Evolutionary conservation across 2,888 invertebrate species (phyloP).

Genomic region (Uloborus plumipes): DNA sequence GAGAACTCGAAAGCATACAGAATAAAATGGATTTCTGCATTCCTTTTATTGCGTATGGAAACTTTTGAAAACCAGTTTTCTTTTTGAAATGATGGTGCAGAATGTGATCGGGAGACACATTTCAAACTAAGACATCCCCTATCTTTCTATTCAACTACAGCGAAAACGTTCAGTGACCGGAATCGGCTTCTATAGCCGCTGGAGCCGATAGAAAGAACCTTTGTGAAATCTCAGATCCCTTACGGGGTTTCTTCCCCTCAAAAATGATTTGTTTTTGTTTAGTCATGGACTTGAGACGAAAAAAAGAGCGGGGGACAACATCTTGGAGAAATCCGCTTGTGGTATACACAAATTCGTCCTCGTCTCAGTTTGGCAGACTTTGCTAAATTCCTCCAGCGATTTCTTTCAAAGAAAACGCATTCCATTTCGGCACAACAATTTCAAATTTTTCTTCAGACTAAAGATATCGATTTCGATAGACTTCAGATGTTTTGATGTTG

Average conservation of each 20-base stretch:
- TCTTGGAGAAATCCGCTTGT: constrained; percentile 19
- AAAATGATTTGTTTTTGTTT: constrained; percentile 50
- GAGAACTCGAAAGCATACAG: too few species aligned
- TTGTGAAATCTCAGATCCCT: constrained; percentile 14
- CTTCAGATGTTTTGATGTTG: too few species aligned
- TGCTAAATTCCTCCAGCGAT: too few species aligned
- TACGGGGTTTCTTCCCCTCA: constrained; percentile 6
- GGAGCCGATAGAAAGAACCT: constrained; percentile 37
- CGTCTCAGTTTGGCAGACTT: neutral
- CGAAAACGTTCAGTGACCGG: constrained; percentile 44
- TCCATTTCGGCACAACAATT: too few species aligned
- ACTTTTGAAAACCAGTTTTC: constrained; percentile 21
- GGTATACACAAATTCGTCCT: constrained; percentile 9
- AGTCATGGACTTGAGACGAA: constrained; percentile 17
- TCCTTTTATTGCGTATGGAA: too few species aligned
- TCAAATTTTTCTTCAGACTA: too few species aligned
- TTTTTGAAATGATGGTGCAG: constrained; percentile 27
- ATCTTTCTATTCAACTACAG: constrained; percentile 45
- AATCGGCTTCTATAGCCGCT: constrained; percentile 48
- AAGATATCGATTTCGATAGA: too few species aligned
- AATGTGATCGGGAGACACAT: constrained; percentile 29
- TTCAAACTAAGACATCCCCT: constrained; percentile 41
- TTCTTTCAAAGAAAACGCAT: too few species aligned
- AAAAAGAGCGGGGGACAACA: constrained; percentile 20
- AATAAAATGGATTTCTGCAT: too few species aligned